Percentiles rank a stretch among this genome's conserved stretches.
These are phyloP conservation scores for Heliconius hewitsoni DNA, from an alignment of 1,140 invertebrate species.

Conservation along the genomic window DNA sequence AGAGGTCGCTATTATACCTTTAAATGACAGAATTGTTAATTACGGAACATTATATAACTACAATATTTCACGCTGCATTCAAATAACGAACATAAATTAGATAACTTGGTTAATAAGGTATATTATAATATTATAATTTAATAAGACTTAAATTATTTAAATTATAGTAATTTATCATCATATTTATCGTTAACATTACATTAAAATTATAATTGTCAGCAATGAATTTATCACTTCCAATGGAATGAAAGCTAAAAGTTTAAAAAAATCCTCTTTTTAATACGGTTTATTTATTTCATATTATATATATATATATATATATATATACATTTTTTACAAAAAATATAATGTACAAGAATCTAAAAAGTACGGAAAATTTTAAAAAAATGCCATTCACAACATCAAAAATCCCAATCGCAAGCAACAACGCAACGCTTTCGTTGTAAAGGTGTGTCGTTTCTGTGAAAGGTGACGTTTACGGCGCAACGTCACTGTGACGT, in stretches of 20 bases:
- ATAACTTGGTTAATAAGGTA: too few relatives aligned
- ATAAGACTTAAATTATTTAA: too few relatives aligned
- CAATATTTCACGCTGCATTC: not conserved
- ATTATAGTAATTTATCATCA: too few relatives aligned
- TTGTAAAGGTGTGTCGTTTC: conserved; percentile 38
- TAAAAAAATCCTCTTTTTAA: too few relatives aligned
- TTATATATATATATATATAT: too few relatives aligned
- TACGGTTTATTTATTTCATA: too few relatives aligned
- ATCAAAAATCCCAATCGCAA: conserved; percentile 32
- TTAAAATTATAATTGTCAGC: too few relatives aligned
- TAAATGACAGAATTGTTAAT: not conserved
- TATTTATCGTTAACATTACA: too few relatives aligned
- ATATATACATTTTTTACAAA: not conserved
- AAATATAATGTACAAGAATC: not conserved
- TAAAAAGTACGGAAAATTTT: not conserved
- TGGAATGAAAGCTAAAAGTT: too few relatives aligned
- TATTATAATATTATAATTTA: too few relatives aligned
- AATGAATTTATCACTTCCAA: too few relatives aligned
- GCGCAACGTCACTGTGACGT: conserved; percentile 48
- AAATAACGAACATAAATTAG: too few relatives aligned
- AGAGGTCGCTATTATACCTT: conserved; percentile 16
- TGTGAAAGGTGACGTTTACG: conserved; percentile 46
- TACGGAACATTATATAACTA: not conserved
- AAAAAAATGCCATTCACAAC: conserved; percentile 6
- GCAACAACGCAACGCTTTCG: conserved; percentile 30